Conservation (phyloP, 2,888 invertebrate species). For the Caenorhabditis doughertyi region DNA sequence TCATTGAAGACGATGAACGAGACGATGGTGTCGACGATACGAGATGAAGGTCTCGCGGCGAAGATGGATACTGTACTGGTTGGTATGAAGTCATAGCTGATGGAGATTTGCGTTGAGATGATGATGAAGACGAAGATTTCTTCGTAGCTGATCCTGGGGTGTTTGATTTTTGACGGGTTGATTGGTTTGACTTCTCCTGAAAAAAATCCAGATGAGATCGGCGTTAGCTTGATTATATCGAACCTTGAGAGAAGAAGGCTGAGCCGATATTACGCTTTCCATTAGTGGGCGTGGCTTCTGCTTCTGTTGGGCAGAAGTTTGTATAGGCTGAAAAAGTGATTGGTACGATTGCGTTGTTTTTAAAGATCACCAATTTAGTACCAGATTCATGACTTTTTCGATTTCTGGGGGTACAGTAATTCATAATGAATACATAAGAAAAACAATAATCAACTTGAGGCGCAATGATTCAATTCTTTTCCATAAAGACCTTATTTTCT, state of each 20-base stretch:
- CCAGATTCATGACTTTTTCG: no score
- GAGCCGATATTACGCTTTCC: constrained; percentile 61
- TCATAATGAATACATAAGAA: no score
- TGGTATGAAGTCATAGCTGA: constrained; percentile 5
- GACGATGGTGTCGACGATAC: constrained; percentile 60
- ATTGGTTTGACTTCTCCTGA: constrained; percentile 31
- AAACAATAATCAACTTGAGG: no score
- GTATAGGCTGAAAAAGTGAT: constrained; percentile 16
- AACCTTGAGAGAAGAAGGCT: constrained; percentile 64
- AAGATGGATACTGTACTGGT: constrained; percentile 19
- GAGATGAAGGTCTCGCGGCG: constrained; percentile 56
- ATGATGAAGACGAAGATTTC: neutral
- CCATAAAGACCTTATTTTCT: neutral
- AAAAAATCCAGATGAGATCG: neutral
- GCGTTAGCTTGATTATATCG: no score
- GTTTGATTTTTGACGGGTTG: constrained; percentile 48
- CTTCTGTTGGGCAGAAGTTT: constrained; percentile 56
- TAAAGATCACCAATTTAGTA: no score
- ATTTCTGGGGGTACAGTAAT: no score
- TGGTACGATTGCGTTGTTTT: no score
- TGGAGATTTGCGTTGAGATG: constrained; percentile 28
- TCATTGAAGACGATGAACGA: constrained; percentile 62
- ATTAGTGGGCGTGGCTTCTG: constrained; percentile 68
- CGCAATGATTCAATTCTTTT: neutral
- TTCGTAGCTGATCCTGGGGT: neutral